A percentile compares a stretch with the other conserved stretches of the same genome.
phyloP scores from a whole-genome alignment of 2,113 vertebrate species.

The Ploceus nigricollis region DNA sequence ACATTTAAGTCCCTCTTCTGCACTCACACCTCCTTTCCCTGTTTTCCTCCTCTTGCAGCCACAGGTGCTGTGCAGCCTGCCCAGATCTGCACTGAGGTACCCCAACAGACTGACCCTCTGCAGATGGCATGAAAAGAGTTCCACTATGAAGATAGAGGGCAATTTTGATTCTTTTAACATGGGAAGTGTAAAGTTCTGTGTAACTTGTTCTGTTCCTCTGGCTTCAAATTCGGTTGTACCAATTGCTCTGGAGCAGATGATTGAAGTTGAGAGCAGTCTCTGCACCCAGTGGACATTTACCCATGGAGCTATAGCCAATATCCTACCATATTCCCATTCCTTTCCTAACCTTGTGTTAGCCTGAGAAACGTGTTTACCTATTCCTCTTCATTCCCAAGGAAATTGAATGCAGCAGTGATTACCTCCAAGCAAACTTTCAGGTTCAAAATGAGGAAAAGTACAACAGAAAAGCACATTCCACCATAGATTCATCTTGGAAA shows the following conservation, averaged over 20 bases:
- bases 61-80: background rate
- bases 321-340: background rate
- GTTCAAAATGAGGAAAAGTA: background rate
- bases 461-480: background rate
- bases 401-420: background rate
- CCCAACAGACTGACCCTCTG: background rate
- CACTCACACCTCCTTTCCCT: fast-evolving
- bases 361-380: background rate
- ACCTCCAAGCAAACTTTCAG: background rate
- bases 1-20: background rate
- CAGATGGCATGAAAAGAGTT: background rate
- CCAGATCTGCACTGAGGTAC: background rate
- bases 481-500: background rate
- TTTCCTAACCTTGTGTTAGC: background rate
- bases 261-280: background rate
- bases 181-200: background rate
- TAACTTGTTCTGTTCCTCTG: background rate
- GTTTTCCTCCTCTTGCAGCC: background rate
- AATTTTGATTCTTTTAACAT: background rate
- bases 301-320: background rate
- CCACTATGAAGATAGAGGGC: background rate
- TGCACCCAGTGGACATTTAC: background rate
- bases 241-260: background rate
- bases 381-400: background rate
- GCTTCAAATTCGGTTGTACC: background rate